Evolutionary conservation across 2,113 vertebrate species (phyloP), one percentile per base, ranked within the genome.

Genomic region (Pandion haliaetus): DNA sequence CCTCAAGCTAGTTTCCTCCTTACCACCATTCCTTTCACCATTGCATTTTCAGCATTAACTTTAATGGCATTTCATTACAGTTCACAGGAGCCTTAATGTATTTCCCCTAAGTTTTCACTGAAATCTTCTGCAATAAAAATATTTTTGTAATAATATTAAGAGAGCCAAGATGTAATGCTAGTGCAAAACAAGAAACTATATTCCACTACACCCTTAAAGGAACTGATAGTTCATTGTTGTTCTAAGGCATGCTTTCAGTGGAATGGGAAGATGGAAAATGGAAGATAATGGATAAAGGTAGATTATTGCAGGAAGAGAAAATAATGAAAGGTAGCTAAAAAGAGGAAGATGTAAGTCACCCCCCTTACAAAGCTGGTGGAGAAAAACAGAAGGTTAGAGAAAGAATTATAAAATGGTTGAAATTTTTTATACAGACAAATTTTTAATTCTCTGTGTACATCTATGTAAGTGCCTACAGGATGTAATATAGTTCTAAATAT

Each of bases 331-430:
- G 9, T 28, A 59, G 69, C 6, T 88, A 42, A 44, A 69, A 82
- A 55, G 29, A 65, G 9, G 17, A 86, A 70, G 38, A 65, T 0
- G 0, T 61, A n/a, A 85, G 25, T 71, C 12, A 40, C 6, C 7
- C 21, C 78, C 11, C 9, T 29, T 49, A 49, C 10, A 63, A 83
- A 76, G 12, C 7, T 65, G 26, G 47, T 17, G 8, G 24, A 57
- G 10, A 23, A 66, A 93, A 90, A 36, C 9, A 65, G 54, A 49
- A 78, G 13, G 10, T 15, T 44, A 66, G 8, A 55, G 4, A 55
- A 93, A 88, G 6, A 76, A 49, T 42, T 28, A 19, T 18, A 34
- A 88, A 49, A 86, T 10, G 2, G 3, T 49, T 79, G 1, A 52
- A 3, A 11, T 25, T 58, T 91, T 70, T 76, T 45, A n/a, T 17